A percentile compares a stretch with the other conserved stretches of the same genome.
Conservation (phyloP, 2,113 vertebrate genomes). For the Rhineura floridana region DNA sequence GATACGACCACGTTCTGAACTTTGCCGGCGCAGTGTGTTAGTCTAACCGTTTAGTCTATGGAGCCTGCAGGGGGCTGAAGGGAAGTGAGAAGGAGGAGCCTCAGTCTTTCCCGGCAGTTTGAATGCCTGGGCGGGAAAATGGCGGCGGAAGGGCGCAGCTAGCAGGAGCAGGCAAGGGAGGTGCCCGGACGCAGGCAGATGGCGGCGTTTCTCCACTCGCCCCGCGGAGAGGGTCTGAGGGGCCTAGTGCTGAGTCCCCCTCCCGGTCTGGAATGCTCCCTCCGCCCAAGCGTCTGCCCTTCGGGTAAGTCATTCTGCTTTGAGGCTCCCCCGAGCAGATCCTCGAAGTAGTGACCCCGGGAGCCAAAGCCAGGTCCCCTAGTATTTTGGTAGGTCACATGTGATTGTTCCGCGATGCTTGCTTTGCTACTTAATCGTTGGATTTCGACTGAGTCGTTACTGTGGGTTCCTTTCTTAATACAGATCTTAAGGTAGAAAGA, state of each 20-base stretch:
- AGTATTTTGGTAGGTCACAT: neutral
- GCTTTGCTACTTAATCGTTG: neutral
- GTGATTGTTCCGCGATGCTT: neutral
- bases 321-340: too few species aligned
- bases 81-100: conserved; percentile 22
- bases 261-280: conserved; percentile 77
- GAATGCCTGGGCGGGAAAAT: conserved; percentile 71
- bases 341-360: too few species aligned
- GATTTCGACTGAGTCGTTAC: neutral
- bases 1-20: too few species aligned
- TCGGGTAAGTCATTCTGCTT: conserved; percentile 50
- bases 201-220: neutral
- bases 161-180: rapidly evolving
- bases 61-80: neutral
- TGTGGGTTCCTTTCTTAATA: neutral
- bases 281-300: conserved; percentile 39
- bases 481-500: neutral
- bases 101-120: conserved; percentile 25
- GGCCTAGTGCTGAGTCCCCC: conserved; percentile 84
- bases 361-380: neutral
- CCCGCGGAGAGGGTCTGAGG: conserved; percentile 53
- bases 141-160: rapidly evolving
- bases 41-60: neutral
- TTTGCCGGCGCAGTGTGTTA: too few species aligned
- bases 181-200: rapidly evolving